These are phyloP conservation scores for Melinaea marsaeus DNA, from an alignment of 2,888 invertebrate genomes.

Conservation along the genomic window DNA sequence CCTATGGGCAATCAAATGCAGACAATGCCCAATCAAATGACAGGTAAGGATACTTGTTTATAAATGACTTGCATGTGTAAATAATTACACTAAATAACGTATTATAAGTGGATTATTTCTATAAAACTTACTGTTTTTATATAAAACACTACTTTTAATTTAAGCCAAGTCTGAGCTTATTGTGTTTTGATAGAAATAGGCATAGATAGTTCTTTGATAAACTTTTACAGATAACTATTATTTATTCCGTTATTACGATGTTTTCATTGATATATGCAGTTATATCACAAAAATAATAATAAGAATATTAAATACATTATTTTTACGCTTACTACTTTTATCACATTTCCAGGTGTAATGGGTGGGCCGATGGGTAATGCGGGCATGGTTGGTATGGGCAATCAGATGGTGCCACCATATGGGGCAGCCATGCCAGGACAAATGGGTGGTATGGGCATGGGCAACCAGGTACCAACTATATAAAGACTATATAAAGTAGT, in stretches of 20 bases:
- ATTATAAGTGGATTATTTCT: no score
- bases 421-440: slow-evolving; percentile 74
- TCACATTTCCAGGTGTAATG: slow-evolving; percentile 67
- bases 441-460: slow-evolving; percentile 74
- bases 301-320: no score
- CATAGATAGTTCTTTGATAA: no score
- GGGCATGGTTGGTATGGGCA: slow-evolving; percentile 78
- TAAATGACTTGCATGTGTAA: not conserved
- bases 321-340: not conserved
- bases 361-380: slow-evolving; percentile 74
- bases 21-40: slow-evolving; percentile 77
- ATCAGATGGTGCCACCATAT: slow-evolving; percentile 74
- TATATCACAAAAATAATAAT: no score
- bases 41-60: slow-evolving; percentile 47
- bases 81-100: not conserved
- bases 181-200: no score
- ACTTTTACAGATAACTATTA: no score
- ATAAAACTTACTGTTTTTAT: no score
- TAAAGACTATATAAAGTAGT: no score
- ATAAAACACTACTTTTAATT: no score
- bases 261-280: no score
- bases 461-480: slow-evolving; percentile 53
- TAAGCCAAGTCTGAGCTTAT: no score
- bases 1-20: slow-evolving; percentile 78
- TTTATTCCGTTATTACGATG: no score